Conservation (phyloP, 2,113 vertebrate species). For the Ochotona curzoniae region DNA sequence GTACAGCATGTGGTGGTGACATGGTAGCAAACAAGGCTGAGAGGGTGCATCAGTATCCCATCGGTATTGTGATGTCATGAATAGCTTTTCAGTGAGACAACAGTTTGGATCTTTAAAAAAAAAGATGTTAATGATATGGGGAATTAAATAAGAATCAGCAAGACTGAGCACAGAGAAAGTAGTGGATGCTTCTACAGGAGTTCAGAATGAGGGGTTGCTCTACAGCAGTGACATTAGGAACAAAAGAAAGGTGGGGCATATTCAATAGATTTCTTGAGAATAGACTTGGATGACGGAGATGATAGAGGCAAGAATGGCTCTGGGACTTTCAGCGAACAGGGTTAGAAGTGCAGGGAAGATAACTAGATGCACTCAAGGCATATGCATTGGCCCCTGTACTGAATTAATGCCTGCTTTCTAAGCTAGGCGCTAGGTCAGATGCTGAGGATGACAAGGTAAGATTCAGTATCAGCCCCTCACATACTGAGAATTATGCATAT, state of each 20-base stretch:
- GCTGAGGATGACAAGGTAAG: neutral
- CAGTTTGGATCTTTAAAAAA: neutral
- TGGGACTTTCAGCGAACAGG: neutral
- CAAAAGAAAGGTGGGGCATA: neutral
- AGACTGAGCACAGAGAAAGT: neutral
- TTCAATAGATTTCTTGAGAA: neutral
- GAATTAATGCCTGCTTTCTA: neutral
- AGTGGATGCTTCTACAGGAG: neutral
- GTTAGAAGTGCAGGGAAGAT: neutral
- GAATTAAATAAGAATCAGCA: slow-evolving; percentile 18
- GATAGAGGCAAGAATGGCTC: neutral
- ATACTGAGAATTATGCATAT: neutral
- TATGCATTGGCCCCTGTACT: neutral
- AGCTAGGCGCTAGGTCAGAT: neutral
- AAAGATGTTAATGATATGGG: neutral
- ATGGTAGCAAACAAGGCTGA: neutral
- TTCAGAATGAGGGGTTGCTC: slow-evolving; percentile 1
- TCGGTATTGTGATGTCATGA: neutral
- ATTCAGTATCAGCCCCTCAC: neutral
- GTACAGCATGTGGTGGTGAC: neutral
- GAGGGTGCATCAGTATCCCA: neutral
- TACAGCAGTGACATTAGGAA: neutral
- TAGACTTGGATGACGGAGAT: neutral
- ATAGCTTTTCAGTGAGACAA: neutral
- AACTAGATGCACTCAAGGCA: neutral